Evolutionary conservation across 1,140 invertebrate genomes (phyloP).

Genomic region (Anthonomus grandis): DNA sequence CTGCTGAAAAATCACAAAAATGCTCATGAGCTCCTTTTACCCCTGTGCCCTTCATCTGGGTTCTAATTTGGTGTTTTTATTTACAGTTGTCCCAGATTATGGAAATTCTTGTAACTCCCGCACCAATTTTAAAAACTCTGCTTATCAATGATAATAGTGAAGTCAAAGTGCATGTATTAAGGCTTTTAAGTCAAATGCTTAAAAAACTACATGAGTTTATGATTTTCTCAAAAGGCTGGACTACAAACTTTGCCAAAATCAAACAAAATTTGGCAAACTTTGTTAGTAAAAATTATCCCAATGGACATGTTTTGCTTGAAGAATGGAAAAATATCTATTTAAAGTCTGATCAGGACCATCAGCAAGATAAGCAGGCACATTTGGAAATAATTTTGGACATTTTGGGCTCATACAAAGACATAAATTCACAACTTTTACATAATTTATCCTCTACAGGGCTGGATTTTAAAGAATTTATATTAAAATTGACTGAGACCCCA

Average conservation of each 20-base stretch:
- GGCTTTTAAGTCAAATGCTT: slow-evolving; percentile 52
- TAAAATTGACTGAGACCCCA: slow-evolving; percentile 43
- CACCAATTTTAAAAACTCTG: slow-evolving; percentile 51
- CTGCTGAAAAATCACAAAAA: too few relatives aligned
- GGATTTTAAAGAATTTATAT: slow-evolving; percentile 52
- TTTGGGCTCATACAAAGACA: slow-evolving; percentile 54
- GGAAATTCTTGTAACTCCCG: slow-evolving; percentile 51
- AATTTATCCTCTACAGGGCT: slow-evolving; percentile 41
- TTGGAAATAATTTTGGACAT: slow-evolving; percentile 55
- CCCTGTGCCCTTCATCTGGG: too few relatives aligned
- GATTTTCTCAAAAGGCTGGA: slow-evolving; percentile 41
- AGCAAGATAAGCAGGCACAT: slow-evolving; percentile 35
- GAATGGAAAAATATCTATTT: slow-evolving; percentile 46
- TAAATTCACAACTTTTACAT: slow-evolving; percentile 55
- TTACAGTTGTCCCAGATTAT: slow-evolving; percentile 52
- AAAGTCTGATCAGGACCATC: neutral
- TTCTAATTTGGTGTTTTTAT: too few relatives aligned
- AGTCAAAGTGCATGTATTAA: slow-evolving; percentile 51
- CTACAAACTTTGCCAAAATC: slow-evolving; percentile 44
- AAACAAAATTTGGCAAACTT: slow-evolving; percentile 50
- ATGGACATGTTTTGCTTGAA: slow-evolving; percentile 50
- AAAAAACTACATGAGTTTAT: slow-evolving; percentile 50
- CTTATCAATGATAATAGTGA: slow-evolving; percentile 45
- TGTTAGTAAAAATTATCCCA: slow-evolving; percentile 54
- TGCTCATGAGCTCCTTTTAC: too few relatives aligned